These are phyloP conservation scores for Clivina fossor DNA, from an alignment of 2,888 invertebrate species.

Conservation along the genomic window DNA sequence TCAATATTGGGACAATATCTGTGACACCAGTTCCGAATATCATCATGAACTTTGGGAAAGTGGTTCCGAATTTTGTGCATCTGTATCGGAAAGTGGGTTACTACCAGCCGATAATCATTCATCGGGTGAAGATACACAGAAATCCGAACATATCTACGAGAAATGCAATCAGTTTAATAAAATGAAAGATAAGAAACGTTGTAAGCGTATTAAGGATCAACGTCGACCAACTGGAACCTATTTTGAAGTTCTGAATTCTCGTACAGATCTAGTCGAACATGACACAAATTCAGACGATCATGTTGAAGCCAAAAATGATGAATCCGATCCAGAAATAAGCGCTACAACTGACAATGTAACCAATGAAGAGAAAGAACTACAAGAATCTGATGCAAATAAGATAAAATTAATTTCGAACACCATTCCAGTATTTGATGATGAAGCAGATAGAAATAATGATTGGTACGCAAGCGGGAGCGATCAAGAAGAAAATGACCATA, in stretches of 20 bases:
- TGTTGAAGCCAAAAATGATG: conserved; percentile 20
- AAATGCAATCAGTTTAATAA: conserved; percentile 48
- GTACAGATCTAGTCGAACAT: conserved; percentile 40
- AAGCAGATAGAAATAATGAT: conserved; percentile 61
- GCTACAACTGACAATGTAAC: conserved; percentile 15
- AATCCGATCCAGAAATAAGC: conserved; percentile 7
- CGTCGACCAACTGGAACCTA: conserved; percentile 51
- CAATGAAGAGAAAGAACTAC: conserved; percentile 42
- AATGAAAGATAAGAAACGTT: conserved; percentile 42
- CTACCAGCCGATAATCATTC: conserved; percentile 43
- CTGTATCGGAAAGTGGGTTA: conserved; percentile 48
- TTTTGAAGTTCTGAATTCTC: conserved; percentile 51
- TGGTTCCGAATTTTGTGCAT: conserved; percentile 52
- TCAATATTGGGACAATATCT: conserved; percentile 49
- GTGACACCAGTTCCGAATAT: conserved; percentile 52
- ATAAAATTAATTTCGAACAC: conserved; percentile 47
- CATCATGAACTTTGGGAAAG: conserved; percentile 53
- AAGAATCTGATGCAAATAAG: conserved; percentile 25
- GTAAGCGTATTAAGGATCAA: conserved; percentile 46
- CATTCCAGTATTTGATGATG: conserved; percentile 54
- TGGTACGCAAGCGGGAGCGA: conserved; percentile 82
- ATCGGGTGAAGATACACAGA: conserved; percentile 40
- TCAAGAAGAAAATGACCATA: conserved; percentile 71
- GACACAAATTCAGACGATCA: conserved; percentile 17
- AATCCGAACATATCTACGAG: conserved; percentile 42